These are phyloP conservation scores for Acanthosepion esculentum DNA, from an alignment of 2,888 invertebrate species.

Conservation along the genomic window DNA sequence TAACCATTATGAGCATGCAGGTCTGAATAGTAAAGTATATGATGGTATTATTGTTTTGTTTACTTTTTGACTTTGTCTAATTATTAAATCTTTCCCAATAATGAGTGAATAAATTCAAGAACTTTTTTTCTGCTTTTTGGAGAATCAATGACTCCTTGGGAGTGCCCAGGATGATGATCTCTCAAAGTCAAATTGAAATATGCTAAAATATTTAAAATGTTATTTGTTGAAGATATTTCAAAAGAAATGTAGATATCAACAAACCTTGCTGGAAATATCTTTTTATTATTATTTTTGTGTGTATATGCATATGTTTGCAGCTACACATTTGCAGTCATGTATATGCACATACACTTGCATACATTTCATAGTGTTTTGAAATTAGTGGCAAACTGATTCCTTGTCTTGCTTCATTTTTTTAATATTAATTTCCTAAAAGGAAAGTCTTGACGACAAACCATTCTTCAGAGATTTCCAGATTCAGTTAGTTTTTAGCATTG, in stretches of 20 bases:
- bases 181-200: not conserved
- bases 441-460: not conserved
- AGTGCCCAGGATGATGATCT: not conserved
- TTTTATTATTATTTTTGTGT: not conserved
- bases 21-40: no score
- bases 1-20: no score
- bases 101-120: not conserved
- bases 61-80: not conserved
- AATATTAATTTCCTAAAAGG: not conserved
- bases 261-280: slow-evolving; percentile 21
- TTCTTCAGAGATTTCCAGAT: not conserved
- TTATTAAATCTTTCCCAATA: not conserved
- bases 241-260: not conserved
- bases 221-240: not conserved
- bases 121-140: not conserved
- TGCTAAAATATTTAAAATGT: not conserved
- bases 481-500: not conserved
- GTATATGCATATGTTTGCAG: not conserved
- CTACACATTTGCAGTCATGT: not conserved
- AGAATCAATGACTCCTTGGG: not conserved
- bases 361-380: not conserved
- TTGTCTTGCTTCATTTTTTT: not conserved
- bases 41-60: not conserved
- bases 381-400: not conserved
- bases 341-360: not conserved